phyloP scores from a whole-genome alignment of 2,113 vertebrate species.

The Phocoena sinus region DNA sequence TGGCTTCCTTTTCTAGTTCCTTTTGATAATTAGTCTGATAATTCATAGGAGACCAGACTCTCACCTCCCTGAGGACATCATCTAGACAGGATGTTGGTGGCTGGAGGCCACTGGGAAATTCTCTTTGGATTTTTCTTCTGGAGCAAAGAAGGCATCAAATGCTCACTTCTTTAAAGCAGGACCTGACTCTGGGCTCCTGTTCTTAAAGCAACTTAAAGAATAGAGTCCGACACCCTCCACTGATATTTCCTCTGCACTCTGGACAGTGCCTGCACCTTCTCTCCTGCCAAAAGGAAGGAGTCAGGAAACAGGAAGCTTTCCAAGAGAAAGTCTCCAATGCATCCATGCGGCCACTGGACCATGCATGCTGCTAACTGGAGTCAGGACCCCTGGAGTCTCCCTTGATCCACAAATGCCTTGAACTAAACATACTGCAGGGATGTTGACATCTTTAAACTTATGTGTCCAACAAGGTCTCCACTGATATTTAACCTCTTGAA shows the following conservation, averaged over 20 bases:
- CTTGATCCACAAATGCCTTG: fast-evolving
- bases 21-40: background rate
- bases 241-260: background rate
- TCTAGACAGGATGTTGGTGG: background rate
- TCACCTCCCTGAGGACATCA: background rate
- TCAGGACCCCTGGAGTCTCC: background rate
- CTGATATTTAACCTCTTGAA: background rate
- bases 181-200: background rate
- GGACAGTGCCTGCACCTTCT: background rate
- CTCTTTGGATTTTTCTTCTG: background rate
- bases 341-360: fast-evolving
- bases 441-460: background rate
- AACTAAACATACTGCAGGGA: background rate
- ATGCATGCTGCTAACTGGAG: fast-evolving
- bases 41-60: background rate
- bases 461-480: background rate
- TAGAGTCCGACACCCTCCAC: background rate
- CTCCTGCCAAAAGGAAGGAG: background rate
- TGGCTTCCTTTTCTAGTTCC: background rate
- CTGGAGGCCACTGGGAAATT: background rate
- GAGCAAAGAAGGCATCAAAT: background rate
- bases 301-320: background rate
- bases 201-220: background rate
- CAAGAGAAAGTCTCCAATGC: background rate
- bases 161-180: background rate